Percentiles rank a stretch among this genome's conserved stretches.
Conservation (phyloP, 2,888 invertebrate species). For the Nezara viridula region DNA sequence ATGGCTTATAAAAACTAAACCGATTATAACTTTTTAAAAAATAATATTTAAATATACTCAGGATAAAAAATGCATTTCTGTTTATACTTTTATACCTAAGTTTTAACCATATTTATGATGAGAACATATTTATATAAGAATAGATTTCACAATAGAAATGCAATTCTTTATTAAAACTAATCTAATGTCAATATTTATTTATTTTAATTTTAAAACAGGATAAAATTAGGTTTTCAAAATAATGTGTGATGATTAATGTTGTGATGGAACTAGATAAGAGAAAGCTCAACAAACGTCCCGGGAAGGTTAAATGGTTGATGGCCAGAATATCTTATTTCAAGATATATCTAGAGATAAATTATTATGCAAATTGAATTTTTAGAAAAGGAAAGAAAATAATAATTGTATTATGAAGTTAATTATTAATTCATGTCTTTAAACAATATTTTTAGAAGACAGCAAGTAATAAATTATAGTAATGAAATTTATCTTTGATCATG, state of each 20-base stretch:
- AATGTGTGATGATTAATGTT: background rate
- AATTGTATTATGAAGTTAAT: background rate
- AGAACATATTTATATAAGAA: background rate
- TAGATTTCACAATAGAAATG: background rate
- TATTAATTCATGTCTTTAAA: background rate
- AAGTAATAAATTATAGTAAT: background rate
- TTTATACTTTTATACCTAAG: constrained; percentile 11
- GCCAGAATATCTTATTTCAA: background rate
- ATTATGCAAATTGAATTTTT: background rate
- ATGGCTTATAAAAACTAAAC: background rate
- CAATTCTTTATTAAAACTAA: background rate
- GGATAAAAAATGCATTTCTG: constrained; percentile 21
- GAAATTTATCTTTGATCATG: background rate
- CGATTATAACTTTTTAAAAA: background rate
- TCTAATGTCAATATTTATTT: background rate
- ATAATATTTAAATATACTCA: background rate
- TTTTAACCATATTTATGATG: background rate
- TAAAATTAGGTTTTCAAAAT: background rate
- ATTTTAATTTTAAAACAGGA: background rate
- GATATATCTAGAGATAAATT: background rate
- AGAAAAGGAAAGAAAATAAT: background rate
- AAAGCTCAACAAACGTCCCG: background rate
- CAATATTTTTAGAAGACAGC: background rate
- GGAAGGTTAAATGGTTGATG: background rate
- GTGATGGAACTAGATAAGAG: background rate